Conservation (phyloP, 2,888 invertebrate species). For the Synanthedon tipuliformis region DNA sequence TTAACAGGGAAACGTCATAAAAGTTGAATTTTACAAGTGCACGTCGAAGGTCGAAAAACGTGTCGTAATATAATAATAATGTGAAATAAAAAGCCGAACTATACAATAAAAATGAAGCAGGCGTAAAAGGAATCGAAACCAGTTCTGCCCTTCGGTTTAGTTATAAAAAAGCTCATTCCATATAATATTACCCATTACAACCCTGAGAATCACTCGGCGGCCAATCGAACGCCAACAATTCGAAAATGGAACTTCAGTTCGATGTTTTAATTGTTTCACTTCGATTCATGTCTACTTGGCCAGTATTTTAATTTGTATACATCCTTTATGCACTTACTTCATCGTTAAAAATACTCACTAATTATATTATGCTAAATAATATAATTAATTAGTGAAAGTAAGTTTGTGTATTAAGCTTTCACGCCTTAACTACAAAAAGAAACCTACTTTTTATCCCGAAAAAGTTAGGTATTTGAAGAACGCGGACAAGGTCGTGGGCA, state of each 20-base stretch:
- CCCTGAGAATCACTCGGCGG: conserved; percentile 56
- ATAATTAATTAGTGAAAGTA: background rate
- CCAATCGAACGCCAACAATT: conserved; percentile 51
- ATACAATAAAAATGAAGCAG: conserved; percentile 55
- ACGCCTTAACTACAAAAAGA: too few species aligned
- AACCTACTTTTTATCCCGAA: too few species aligned
- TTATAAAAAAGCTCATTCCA: conserved; percentile 65
- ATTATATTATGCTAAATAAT: background rate
- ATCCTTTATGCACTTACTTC: background rate
- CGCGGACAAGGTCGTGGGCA: too few species aligned
- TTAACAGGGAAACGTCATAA: background rate
- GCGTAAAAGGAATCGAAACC: conserved; percentile 55
- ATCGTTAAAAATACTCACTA: background rate
- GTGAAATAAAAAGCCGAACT: conserved; percentile 50
- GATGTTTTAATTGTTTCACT: conserved; percentile 52
- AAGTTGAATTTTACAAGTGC: background rate
- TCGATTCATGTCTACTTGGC: conserved; percentile 19
- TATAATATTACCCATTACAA: conserved; percentile 67
- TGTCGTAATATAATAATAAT: conserved; percentile 54
- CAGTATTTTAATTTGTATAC: conserved; percentile 25
- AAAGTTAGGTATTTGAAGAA: too few species aligned
- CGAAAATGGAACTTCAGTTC: conserved; percentile 54
- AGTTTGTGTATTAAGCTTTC: too few species aligned
- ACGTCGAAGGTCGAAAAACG: conserved; percentile 28
- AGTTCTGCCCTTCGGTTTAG: conserved; percentile 57